Conservation (phyloP, 1,140 invertebrate species). For the Aphidius ervi region DNA sequence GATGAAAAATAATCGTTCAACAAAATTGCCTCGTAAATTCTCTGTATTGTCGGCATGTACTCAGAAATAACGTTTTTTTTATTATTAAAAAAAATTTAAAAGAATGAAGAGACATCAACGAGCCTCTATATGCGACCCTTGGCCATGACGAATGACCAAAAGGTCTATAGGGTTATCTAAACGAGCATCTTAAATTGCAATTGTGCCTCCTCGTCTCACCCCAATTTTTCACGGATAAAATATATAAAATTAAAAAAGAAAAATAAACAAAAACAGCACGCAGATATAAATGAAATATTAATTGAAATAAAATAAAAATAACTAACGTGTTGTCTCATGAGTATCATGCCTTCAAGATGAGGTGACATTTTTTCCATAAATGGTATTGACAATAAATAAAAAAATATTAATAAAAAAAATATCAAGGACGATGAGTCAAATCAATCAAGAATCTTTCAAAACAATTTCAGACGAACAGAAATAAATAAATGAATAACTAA, state of each 20-base stretch:
- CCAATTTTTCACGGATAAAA: not conserved
- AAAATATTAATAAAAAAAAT: not conserved
- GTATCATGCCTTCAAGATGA: not conserved
- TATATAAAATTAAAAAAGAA: not conserved
- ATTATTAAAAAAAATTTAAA: not conserved
- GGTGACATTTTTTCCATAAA: slow-evolving; percentile 12
- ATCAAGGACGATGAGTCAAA: slow-evolving; percentile 17
- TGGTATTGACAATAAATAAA: not conserved
- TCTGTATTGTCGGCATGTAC: slow-evolving; percentile 8
- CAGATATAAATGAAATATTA: not conserved
- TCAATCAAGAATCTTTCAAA: slow-evolving; percentile 12
- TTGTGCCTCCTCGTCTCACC: slow-evolving; percentile 11
- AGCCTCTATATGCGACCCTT: slow-evolving; percentile 15
- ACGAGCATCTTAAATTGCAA: slow-evolving; percentile 39
- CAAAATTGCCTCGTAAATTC: slow-evolving; percentile 41
- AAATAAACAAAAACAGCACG: not conserved
- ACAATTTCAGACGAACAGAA: slow-evolving; percentile 1
- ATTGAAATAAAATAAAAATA: not conserved
- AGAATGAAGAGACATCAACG: slow-evolving; percentile 10
- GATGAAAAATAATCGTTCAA: slow-evolving; percentile 28
- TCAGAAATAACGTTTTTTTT: not conserved
- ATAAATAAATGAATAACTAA: not conserved
- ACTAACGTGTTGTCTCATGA: not conserved
- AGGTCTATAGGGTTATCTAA: slow-evolving; percentile 32
- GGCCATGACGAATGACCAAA: slow-evolving; percentile 35